These are phyloP conservation scores for Rhimphoctona megacephalus DNA, from an alignment of 2,888 invertebrate genomes.

Conservation along the genomic window DNA sequence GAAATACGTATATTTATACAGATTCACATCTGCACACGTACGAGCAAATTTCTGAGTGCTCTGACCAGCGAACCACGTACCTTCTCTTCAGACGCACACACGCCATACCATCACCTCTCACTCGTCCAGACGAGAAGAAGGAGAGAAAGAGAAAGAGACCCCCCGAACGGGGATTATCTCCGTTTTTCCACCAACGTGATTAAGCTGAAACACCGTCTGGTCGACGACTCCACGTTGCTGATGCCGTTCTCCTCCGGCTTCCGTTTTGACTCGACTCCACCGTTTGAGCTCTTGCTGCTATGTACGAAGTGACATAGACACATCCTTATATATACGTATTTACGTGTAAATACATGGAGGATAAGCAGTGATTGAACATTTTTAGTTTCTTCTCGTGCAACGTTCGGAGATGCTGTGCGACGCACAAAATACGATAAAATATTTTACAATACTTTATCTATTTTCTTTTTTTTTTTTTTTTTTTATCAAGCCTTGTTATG, in stretches of 20 bases:
- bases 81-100: constrained; percentile 32
- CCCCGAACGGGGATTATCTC: constrained; percentile 79
- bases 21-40: background rate
- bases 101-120: constrained; percentile 68
- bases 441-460: constrained; percentile 73
- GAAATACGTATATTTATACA: background rate
- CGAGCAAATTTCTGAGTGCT: constrained; percentile 16
- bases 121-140: constrained; percentile 77
- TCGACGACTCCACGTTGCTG: constrained; percentile 63
- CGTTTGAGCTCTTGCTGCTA: constrained; percentile 59
- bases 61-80: constrained; percentile 6
- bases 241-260: constrained; percentile 66
- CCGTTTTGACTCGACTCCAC: constrained; percentile 62
- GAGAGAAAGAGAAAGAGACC: constrained; percentile 41
- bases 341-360: background rate
- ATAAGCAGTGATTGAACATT: constrained; percentile 45
- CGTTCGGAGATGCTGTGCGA: background rate
- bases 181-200: constrained; percentile 83
- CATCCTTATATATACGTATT: background rate
- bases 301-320: constrained; percentile 46
- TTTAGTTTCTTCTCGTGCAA: constrained; percentile 48
- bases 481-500: background rate
- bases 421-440: constrained; percentile 72
- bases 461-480: background rate
- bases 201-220: constrained; percentile 80